Evolutionary conservation across 2,113 vertebrate genomes (phyloP).

Genomic region (Odocoileus hemionus): DNA sequence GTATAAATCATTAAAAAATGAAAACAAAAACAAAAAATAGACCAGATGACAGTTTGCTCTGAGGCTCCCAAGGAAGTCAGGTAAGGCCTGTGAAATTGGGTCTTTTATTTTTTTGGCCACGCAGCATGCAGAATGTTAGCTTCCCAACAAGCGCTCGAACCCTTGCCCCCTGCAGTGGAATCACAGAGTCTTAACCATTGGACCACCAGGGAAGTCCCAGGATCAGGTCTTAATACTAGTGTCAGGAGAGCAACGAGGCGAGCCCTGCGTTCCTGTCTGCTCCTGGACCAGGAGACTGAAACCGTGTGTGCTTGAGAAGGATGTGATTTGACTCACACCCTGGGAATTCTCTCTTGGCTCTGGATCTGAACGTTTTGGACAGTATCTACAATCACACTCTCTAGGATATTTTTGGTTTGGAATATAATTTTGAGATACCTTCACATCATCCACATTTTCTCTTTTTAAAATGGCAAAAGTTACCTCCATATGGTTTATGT

Average conservation of each 20-base stretch:
- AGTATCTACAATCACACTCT: neutral
- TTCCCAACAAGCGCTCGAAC: neutral
- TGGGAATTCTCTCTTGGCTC: neutral
- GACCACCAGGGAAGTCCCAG: neutral
- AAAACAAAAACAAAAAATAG: neutral
- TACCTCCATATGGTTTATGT: neutral
- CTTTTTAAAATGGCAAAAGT: neutral
- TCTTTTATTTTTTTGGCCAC: neutral
- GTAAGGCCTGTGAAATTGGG: neutral
- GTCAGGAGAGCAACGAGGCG: rapidly evolving
- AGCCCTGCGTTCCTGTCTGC: no score
- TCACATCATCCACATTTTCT: neutral
- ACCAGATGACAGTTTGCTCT: neutral
- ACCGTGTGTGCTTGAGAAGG: neutral
- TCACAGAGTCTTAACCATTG: neutral
- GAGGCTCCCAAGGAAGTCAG: neutral
- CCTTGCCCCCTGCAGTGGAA: neutral
- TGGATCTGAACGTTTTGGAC: neutral
- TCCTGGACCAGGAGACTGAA: neutral
- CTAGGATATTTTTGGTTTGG: neutral
- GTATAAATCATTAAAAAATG: neutral
- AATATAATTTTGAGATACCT: neutral
- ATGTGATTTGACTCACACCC: neutral
- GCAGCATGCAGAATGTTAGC: neutral
- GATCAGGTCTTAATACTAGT: neutral